phyloP scores from a whole-genome alignment of 1,140 invertebrate genomes.

The Papilio machaon region DNA sequence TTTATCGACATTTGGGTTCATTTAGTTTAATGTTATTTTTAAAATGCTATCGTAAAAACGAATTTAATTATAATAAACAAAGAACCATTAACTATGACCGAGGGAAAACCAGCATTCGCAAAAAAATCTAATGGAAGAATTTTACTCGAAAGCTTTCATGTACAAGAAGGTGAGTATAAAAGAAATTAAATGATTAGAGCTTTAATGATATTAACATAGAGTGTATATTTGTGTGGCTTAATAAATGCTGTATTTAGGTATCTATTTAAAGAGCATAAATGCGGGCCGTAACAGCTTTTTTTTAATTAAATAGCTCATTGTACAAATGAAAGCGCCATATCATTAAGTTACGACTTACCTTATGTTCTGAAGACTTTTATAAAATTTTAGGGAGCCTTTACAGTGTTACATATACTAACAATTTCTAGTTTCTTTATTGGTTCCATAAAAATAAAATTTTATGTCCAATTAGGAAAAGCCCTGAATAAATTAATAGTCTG shows the following conservation, averaged over 20 bases:
- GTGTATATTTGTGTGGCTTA: background rate
- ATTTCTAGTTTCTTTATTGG: background rate
- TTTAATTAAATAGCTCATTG: conserved; percentile 36
- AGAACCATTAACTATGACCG: conserved; percentile 16
- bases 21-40: conserved; percentile 14
- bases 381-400: background rate
- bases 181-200: background rate
- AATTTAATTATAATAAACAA: conserved; percentile 24
- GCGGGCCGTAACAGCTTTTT: conserved; percentile 34
- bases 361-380: background rate
- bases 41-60: conserved; percentile 17
- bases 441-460: background rate
- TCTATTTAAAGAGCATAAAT: conserved; percentile 32
- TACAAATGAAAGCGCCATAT: conserved; percentile 32
- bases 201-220: background rate
- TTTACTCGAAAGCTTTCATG: conserved; percentile 6
- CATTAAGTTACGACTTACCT: conserved; percentile 24
- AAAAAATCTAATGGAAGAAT: conserved; percentile 26
- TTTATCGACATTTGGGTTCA: conserved; percentile 13
- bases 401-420: background rate
- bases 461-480: background rate
- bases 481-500: conserved; percentile 70
- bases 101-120: conserved; percentile 19
- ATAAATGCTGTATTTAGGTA: conserved; percentile 19
- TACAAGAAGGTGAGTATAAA: conserved; percentile 15